A percentile compares a stretch with the other conserved stretches of the same genome.
These are phyloP conservation scores for Solen grandis DNA, from an alignment of 1,140 invertebrate genomes.

Conservation along the genomic window DNA sequence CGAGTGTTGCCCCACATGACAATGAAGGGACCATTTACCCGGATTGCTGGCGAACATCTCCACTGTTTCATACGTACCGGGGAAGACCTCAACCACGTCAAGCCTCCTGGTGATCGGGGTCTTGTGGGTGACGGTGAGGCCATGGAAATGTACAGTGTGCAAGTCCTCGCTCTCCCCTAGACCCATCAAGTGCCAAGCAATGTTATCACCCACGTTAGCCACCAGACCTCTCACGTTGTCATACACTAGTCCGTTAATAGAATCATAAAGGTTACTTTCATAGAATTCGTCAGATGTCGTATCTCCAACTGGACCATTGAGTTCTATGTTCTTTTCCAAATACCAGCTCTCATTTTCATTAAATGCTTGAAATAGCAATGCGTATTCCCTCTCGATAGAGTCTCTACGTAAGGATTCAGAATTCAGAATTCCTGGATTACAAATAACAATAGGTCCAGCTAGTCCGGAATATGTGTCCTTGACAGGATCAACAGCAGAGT, in stretches of 20 bases:
- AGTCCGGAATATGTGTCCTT: slow-evolving; percentile 71
- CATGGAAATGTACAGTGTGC: slow-evolving; percentile 75
- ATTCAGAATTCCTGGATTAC: slow-evolving; percentile 62
- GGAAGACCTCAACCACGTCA: slow-evolving; percentile 72
- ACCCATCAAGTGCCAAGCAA: slow-evolving; percentile 70
- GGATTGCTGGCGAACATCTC: slow-evolving; percentile 69
- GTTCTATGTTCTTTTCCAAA: slow-evolving; percentile 66
- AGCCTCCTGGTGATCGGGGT: slow-evolving; percentile 38
- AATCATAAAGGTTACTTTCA: slow-evolving; percentile 64
- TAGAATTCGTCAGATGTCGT: slow-evolving; percentile 30
- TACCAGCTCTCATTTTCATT: slow-evolving; percentile 75
- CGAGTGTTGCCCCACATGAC: slow-evolving; percentile 62
- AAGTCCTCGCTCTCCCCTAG: slow-evolving; percentile 67
- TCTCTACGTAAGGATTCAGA: slow-evolving; percentile 28
- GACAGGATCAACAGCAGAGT: slow-evolving; percentile 68
- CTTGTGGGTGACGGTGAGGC: slow-evolving; percentile 63
- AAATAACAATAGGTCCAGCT: slow-evolving; percentile 71
- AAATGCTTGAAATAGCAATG: slow-evolving; percentile 66
- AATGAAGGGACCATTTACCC: slow-evolving; percentile 69
- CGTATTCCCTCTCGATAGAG: slow-evolving; percentile 69
- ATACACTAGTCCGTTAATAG: slow-evolving; percentile 71
- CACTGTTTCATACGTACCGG: slow-evolving; percentile 63
- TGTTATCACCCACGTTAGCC: slow-evolving; percentile 60
- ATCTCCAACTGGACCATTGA: slow-evolving; percentile 57
- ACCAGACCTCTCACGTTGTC: slow-evolving; percentile 66